Percentiles rank a stretch among this genome's conserved stretches.
These are phyloP conservation scores for Orientallactaga sibirica DNA, from an alignment of 2,797 vertebrate species.

Conservation along the genomic window DNA sequence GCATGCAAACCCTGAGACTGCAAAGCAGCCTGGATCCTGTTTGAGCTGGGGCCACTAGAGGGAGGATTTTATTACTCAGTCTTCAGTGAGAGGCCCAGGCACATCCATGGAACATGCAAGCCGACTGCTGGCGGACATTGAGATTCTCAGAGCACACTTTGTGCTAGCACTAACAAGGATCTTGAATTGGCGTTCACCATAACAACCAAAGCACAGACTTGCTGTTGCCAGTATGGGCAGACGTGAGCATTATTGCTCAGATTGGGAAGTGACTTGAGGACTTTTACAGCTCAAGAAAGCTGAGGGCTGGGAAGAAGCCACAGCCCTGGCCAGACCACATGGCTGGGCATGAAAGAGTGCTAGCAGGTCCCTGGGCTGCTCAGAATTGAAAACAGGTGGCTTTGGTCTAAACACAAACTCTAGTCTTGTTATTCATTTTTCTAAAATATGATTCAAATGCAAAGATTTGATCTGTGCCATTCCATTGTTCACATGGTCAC, in stretches of 20 bases:
- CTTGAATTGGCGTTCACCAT: not conserved
- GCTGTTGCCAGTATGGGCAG: not conserved
- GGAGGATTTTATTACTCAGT: slow-evolving; percentile 72
- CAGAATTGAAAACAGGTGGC: slow-evolving; percentile 66
- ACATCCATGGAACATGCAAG: not conserved
- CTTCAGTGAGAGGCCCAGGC: not conserved
- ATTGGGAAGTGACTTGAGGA: not conserved
- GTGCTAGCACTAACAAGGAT: not conserved
- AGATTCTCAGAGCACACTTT: not conserved
- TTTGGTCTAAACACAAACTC: slow-evolving; percentile 1
- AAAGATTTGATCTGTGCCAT: slow-evolving; percentile 26
- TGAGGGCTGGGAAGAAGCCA: not conserved
- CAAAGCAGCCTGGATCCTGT: not conserved
- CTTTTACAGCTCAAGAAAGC: not conserved
- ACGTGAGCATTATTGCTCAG: not conserved
- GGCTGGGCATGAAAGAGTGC: not conserved
- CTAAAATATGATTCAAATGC: not conserved
- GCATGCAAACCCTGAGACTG: not conserved
- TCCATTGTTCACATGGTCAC: not conserved
- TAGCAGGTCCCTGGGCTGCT: slow-evolving; percentile 27
- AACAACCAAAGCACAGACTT: not conserved
- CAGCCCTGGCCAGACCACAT: not conserved
- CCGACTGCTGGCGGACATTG: not conserved
- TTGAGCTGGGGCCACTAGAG: slow-evolving; percentile 83
- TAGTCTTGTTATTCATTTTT: not conserved